Evolutionary conservation across 2,113 vertebrate genomes (phyloP), one percentile per base, ranked within the genome.

Genomic region (Pionites leucogaster): DNA sequence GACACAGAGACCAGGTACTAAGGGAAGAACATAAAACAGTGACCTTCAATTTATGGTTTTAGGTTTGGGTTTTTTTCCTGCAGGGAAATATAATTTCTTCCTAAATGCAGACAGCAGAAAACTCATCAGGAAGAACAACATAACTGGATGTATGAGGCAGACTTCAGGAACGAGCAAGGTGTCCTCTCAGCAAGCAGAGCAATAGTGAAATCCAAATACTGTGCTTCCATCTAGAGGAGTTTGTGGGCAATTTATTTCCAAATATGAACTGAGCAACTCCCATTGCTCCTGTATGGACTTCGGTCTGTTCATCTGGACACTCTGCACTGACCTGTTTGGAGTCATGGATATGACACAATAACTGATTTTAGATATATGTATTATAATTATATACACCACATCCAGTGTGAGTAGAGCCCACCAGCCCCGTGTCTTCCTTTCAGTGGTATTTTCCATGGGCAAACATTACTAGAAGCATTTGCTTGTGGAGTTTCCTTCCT

Each of bases 211-310:
- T 74, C 57, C 74, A 94, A 88, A 94, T 55, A 2, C 65, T 86
- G 20, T 96, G 95, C 95, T 95, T 83, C 97, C 96, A 97, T 60
- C 96, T 97, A 96, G 95, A 95, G 97, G 97, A 95, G 41, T 0
- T 75, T 20, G 29, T 13, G 41, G 28, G 93, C 41, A 95, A 77
- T 64, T 92, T 27, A 25, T 31, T 70, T 41, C 77, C 79, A 74
- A 13, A 35, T 7, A 22, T 1, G 35, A 76, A 7, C n/a, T 6
- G 55, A 63, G 37, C 55, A 78, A n/a, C 16, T 91, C 35, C 35
- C 17, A 8, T 5, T 50, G 60, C 52, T 79, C 31, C 86, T 60
- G 23, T 8, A 60, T 9, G 1, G 2, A 2, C 67, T 69, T 49
- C 1, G 17, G 19, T 22, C 31, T 37, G 46, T 7, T 27, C 42